phyloP scores from a whole-genome alignment of 1,140 invertebrate species.

The Drosophila funebris region DNA sequence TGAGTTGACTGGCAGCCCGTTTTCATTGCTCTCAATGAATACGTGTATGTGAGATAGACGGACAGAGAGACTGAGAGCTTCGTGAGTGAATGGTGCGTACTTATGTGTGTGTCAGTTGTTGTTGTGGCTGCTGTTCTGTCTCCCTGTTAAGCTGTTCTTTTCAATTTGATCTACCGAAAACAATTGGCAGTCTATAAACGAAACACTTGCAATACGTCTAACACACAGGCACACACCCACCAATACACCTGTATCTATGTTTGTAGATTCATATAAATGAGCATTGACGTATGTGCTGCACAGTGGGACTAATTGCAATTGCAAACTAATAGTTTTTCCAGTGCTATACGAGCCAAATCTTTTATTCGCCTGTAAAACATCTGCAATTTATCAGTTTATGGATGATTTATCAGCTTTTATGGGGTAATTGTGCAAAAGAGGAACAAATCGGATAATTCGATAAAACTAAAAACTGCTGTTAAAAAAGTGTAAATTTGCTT shows the following conservation, averaged over 20 bases:
- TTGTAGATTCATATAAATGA: conserved; percentile 13
- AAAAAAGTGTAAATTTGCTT: conserved; percentile 77
- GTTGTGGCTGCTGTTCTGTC: conserved; percentile 37
- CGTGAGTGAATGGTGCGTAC: background rate
- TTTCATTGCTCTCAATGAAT: conserved; percentile 2
- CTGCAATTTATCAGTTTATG: conserved; percentile 25
- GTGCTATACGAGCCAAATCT: background rate
- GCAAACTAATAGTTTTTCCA: background rate
- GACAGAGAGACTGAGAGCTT: background rate
- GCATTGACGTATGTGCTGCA: conserved; percentile 36
- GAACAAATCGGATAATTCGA: conserved; percentile 29
- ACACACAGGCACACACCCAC: conserved; percentile 10
- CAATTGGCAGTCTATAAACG: conserved; percentile 41
- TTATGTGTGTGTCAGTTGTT: conserved; percentile 23
- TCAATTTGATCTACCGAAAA: conserved; percentile 48
- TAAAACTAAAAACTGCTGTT: conserved; percentile 34
- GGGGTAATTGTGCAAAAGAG: conserved; percentile 61
- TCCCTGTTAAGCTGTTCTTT: conserved; percentile 49
- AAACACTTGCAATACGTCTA: conserved; percentile 44
- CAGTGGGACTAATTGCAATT: conserved; percentile 41
- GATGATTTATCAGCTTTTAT: conserved; percentile 35
- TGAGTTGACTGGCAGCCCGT: conserved; percentile 9
- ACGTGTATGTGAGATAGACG: conserved; percentile 12
- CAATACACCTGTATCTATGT: conserved; percentile 10
- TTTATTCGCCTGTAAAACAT: conserved; percentile 2